Base-by-base conservation (phyloP, 2,113 vertebrate species). In the Rhinichthys klamathensis region DNA sequence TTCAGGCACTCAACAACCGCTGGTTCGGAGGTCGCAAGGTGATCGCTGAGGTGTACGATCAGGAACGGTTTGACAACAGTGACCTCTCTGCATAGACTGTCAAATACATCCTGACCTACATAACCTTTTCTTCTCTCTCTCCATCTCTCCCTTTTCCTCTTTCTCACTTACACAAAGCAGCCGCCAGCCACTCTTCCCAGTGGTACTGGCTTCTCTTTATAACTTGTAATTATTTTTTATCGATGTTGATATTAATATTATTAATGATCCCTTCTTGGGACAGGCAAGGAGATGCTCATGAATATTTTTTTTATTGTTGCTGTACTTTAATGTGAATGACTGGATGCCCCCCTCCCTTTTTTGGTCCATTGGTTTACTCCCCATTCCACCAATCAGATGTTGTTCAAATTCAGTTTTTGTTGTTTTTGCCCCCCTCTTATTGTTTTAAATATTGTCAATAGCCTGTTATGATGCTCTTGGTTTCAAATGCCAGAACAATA, bases 11-110 rank as follows among this genome's bases (percentile, higher is more conserved):
- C 61, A 97, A 98, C 0, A 96, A 95, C 58, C 97, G 97, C 94
- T 98, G 97, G 97, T 98, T 98, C 1, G 97, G 96, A 0, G 97
- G 97, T 77, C 94, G 97, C 0, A 97, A 97, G 88, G 97, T 98
- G 79, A 92, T 95, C 8, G 97, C 97, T 0, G 97, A 98, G 90
- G 95, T 97, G 8, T 98, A 98, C 0, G 96, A 98, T 91, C 97
- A 97, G 92, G 96, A 97, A 91, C 95, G 96, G 54, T 98, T 98
- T 1, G 95, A 98, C 46, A 96, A 94, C 93, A 96, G 97, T 0
- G 97, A 97, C 93, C 95, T 98, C 18, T 97, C 97, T 0, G 96
- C 96, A 67, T 98, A 96, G 96, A 94, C 93, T 88, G 32, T 69
- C 44, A 87, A 67, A 73, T 12, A 56, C 69, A 65, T 16, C 60